A percentile compares a stretch with the other conserved stretches of the same genome.
Evolutionary conservation across 2,113 vertebrate species (phyloP).

Genomic region (Daphoenositta chrysoptera): DNA sequence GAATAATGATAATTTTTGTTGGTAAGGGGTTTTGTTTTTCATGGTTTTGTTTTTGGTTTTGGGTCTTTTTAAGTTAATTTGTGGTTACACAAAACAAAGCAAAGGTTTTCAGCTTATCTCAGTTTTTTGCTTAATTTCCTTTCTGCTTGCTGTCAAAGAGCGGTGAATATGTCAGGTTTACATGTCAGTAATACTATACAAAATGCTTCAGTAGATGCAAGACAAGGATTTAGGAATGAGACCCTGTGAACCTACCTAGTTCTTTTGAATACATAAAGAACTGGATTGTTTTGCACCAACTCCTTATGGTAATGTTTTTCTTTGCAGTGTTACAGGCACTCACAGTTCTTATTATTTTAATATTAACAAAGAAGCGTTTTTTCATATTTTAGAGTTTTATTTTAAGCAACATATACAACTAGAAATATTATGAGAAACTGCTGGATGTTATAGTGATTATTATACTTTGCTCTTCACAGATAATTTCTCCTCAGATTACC

Average conservation of each 20-base stretch:
- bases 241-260: neutral
- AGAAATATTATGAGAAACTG: neutral
- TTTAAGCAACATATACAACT: neutral
- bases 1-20: neutral
- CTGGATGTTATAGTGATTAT: neutral
- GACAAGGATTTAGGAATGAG: neutral
- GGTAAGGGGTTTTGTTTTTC: accelerated
- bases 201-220: neutral
- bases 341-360: neutral
- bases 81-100: neutral
- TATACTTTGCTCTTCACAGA: neutral
- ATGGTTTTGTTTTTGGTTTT: neutral
- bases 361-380: neutral
- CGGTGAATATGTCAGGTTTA: neutral
- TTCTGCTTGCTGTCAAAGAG: no score
- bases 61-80: neutral
- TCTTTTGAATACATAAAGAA: neutral
- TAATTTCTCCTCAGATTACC: neutral
- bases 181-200: neutral
- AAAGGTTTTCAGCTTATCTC: neutral
- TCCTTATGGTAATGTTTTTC: neutral
- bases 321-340: neutral
- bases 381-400: neutral
- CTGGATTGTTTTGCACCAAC: neutral
- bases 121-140: neutral